Conservation (phyloP, 2,113 vertebrate genomes). For the Oryzias woworae region DNA sequence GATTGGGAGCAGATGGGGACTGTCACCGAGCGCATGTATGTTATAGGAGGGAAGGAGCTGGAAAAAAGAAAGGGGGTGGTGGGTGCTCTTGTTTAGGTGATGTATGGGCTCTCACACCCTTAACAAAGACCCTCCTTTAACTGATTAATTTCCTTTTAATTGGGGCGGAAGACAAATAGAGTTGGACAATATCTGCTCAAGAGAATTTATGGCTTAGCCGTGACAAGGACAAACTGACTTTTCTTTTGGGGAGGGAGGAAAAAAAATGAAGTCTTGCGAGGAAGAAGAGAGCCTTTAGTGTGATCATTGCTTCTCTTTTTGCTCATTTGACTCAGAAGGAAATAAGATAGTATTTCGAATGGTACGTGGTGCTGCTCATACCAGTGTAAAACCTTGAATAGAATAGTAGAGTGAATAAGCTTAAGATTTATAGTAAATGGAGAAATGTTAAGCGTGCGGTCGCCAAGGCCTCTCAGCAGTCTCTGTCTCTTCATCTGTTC, state of each 20-base stretch:
- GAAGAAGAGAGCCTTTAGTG: slow-evolving; percentile 45
- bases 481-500: slow-evolving; percentile 20
- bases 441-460: slow-evolving; percentile 33
- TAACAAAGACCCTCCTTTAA: slow-evolving; percentile 69
- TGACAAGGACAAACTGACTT: slow-evolving; percentile 41
- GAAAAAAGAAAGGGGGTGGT: slow-evolving; percentile 12
- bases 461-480: slow-evolving; percentile 33
- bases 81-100: slow-evolving; percentile 72
- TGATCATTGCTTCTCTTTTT: slow-evolving; percentile 52
- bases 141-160: slow-evolving; percentile 68
- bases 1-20: slow-evolving; percentile 79
- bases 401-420: slow-evolving; percentile 49
- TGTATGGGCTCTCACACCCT: slow-evolving; percentile 71
- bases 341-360: slow-evolving; percentile 50
- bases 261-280: background rate
- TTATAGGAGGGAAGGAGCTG: slow-evolving; percentile 10
- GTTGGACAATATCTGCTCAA: slow-evolving; percentile 40
- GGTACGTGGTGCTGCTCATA: slow-evolving; percentile 42
- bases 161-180: slow-evolving; percentile 60
- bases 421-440: slow-evolving; percentile 45
- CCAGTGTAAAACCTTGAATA: slow-evolving; percentile 40
- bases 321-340: slow-evolving; percentile 41
- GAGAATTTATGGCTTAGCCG: slow-evolving; percentile 54
- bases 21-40: slow-evolving; percentile 46
- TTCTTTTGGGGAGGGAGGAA: slow-evolving; percentile 8